Conservation (phyloP, 2,888 invertebrate species). For the Lathronympha strigana region DNA sequence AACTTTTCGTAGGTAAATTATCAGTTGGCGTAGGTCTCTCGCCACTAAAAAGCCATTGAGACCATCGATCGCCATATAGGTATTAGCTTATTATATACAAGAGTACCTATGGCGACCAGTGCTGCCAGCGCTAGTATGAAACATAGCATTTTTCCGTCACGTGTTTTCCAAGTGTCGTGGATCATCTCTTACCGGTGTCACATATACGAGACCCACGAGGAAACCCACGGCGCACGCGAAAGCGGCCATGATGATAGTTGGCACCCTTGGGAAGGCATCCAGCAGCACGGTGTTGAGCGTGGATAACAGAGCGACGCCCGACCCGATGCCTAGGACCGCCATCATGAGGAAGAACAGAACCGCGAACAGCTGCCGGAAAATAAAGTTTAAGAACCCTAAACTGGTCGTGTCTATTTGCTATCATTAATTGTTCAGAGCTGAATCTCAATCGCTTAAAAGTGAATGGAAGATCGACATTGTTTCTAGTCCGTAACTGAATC, state of each 20-base stretch:
- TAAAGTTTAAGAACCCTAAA: neutral
- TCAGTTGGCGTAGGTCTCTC: no score
- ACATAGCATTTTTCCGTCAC: no score
- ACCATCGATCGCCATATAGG: no score
- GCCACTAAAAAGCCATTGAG: no score
- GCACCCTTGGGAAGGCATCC: conserved; percentile 86
- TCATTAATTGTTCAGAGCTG: no score
- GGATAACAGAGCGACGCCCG: conserved; percentile 88
- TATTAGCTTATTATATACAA: no score
- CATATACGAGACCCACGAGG: conserved; percentile 87
- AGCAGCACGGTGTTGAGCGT: conserved; percentile 87
- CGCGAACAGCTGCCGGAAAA: conserved; percentile 86
- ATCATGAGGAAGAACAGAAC: conserved; percentile 93
- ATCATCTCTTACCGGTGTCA: conserved; percentile 86
- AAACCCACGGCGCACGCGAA: conserved; percentile 83
- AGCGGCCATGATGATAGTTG: conserved; percentile 85
- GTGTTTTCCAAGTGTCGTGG: neutral
- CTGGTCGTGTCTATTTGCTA: neutral
- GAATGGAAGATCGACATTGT: no score
- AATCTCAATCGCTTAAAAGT: no score
- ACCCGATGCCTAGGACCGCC: conserved; percentile 90
- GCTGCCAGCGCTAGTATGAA: no score
- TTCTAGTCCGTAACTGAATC: no score
- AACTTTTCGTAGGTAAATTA: no score
- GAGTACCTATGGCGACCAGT: no score